Conservation (phyloP, 2,888 invertebrate genomes). For the Nymphalis polychloros region DNA sequence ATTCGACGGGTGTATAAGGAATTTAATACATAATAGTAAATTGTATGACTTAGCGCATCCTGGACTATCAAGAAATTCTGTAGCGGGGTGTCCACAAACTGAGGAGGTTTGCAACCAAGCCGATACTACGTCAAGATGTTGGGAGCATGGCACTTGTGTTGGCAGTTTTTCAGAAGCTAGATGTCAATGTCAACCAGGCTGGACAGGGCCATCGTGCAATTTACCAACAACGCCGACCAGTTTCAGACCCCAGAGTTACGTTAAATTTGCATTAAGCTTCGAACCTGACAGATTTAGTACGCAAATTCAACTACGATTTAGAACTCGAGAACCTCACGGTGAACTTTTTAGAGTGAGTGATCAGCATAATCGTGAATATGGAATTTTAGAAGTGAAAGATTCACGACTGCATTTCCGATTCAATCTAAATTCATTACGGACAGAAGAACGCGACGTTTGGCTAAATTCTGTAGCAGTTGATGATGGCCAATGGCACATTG, state of each 20-base stretch:
- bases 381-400: slow-evolving; percentile 94
- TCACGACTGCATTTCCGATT: slow-evolving; percentile 94
- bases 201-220: slow-evolving; percentile 94
- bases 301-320: slow-evolving; percentile 95
- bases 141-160: slow-evolving; percentile 97
- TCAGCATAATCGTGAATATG: slow-evolving; percentile 96
- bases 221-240: slow-evolving; percentile 94
- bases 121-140: slow-evolving; percentile 91
- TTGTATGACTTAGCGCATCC: slow-evolving; percentile 97
- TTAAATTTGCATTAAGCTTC: slow-evolving; percentile 97
- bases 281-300: slow-evolving; percentile 96
- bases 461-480: slow-evolving; percentile 94
- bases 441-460: slow-evolving; percentile 95
- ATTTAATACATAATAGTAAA: slow-evolving; percentile 97
- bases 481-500: slow-evolving; percentile 98
- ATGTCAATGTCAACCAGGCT: slow-evolving; percentile 97
- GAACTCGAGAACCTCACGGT: slow-evolving; percentile 95
- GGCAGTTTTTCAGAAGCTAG: slow-evolving; percentile 93
- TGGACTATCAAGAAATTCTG: slow-evolving; percentile 91
- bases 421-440: slow-evolving; percentile 94
- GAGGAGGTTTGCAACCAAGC: slow-evolving; percentile 95
- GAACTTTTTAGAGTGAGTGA: slow-evolving; percentile 96
- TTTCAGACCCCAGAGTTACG: slow-evolving; percentile 96
- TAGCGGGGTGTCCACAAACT: slow-evolving; percentile 95
- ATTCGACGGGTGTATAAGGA: slow-evolving; percentile 97